Evolutionary conservation across 2,113 vertebrate genomes (phyloP).

Genomic region (Triplophysa dalaica): DNA sequence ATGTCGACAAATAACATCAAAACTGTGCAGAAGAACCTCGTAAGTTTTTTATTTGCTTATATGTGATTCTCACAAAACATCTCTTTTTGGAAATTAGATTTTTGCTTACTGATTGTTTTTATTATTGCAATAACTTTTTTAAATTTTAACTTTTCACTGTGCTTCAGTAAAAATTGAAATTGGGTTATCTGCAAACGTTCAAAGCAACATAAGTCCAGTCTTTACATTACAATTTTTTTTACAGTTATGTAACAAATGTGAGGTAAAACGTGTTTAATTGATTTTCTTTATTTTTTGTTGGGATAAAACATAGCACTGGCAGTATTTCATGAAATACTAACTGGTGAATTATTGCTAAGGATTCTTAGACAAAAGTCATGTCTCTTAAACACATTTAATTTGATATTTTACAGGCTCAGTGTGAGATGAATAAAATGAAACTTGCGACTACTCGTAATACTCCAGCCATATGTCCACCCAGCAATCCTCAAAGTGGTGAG

Average conservation of each 20-base stretch:
- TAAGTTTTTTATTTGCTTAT: constrained; percentile 53
- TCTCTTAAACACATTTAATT: background rate
- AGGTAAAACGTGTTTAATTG: too few relatives aligned
- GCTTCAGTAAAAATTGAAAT: too few relatives aligned
- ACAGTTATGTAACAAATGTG: too few relatives aligned
- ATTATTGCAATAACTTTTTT: background rate
- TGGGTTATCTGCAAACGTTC: too few relatives aligned
- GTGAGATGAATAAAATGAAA: constrained; percentile 46
- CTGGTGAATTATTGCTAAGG: background rate
- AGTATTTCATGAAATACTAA: too few relatives aligned
- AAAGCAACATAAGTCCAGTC: background rate
- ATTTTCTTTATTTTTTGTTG: too few relatives aligned
- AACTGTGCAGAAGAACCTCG: constrained; percentile 41
- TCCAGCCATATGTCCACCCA: background rate
- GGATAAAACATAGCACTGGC: too few relatives aligned
- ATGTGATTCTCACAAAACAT: background rate
- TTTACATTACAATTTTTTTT: background rate
- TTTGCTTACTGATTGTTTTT: background rate
- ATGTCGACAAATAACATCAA: constrained; percentile 12
- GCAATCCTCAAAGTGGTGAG: constrained; percentile 57
- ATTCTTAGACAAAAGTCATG: background rate
- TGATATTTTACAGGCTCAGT: constrained; percentile 32
- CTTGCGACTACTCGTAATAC: background rate
- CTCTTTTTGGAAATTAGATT: background rate
- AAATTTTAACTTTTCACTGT: too few relatives aligned